phyloP scores from a whole-genome alignment of 2,797 vertebrate species.

The Esox lucius region DNA sequence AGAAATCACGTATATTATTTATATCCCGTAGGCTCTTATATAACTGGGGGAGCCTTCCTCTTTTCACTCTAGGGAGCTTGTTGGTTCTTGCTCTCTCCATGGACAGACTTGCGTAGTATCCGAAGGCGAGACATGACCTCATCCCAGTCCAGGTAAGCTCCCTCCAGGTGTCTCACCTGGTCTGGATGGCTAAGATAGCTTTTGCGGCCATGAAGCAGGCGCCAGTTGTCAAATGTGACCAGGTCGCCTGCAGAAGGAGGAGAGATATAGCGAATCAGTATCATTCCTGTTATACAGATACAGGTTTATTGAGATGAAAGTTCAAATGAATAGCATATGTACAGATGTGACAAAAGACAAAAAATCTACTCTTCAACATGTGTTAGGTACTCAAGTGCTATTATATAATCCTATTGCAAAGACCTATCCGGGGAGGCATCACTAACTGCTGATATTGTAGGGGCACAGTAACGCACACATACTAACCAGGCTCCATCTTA shows the following conservation, averaged over 20 bases:
- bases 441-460: background rate
- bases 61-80: background rate
- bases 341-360: background rate
- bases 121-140: conserved; percentile 91
- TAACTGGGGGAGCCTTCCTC: background rate
- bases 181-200: conserved; percentile 66
- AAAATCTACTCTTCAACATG: background rate
- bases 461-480: background rate
- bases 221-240: conserved; percentile 94
- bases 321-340: background rate
- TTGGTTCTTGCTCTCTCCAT: conserved; percentile 52
- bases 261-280: conserved; percentile 3
- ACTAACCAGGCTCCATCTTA: conserved; percentile 90
- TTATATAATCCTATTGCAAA: background rate
- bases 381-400: background rate
- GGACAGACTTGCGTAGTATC: conserved; percentile 71
- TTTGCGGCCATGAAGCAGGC: conserved; percentile 84
- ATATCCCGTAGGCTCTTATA: background rate
- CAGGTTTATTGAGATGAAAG: background rate
- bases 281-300: background rate
- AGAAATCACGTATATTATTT: background rate
- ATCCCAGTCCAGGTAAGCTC: conserved; percentile 94
- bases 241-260: conserved; percentile 80
- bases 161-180: conserved; percentile 83
- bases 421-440: background rate